These are phyloP conservation scores for Indri indri DNA, from an alignment of 2,113 vertebrate species.

Conservation along the genomic window DNA sequence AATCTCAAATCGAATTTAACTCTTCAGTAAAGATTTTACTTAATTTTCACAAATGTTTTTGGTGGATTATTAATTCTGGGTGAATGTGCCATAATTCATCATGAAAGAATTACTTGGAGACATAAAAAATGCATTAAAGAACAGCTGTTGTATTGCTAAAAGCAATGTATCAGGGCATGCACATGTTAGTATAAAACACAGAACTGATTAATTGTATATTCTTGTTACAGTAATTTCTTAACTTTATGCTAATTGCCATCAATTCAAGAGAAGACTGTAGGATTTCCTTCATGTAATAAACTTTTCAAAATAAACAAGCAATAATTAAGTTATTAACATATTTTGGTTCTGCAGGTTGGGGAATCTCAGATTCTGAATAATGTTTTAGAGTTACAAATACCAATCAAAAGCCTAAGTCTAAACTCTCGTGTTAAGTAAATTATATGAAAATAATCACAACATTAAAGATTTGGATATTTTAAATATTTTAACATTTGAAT, in stretches of 20 bases:
- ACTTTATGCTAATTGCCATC: constrained; percentile 64
- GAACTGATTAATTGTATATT: constrained; percentile 65
- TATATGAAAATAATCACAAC: not conserved
- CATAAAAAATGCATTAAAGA: constrained; percentile 73
- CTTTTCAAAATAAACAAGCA: constrained; percentile 63
- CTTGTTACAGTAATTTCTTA: constrained; percentile 66
- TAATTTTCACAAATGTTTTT: constrained; percentile 49
- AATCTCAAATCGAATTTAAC: constrained; percentile 36
- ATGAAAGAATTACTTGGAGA: constrained; percentile 70
- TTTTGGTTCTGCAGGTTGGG: not conserved
- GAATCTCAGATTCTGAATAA: not conserved
- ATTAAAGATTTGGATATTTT: not conserved
- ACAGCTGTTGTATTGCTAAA: constrained; percentile 68
- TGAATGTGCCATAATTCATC: constrained; percentile 67
- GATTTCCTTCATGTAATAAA: constrained; percentile 63
- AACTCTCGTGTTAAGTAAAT: not conserved
- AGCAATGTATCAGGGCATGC: constrained; percentile 60
- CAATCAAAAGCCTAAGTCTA: not conserved
- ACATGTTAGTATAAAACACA: constrained; percentile 40
- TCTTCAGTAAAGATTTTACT: constrained; percentile 41
- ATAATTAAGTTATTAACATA: constrained; percentile 69
- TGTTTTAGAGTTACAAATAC: not conserved
- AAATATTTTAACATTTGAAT: not conserved
- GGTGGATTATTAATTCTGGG: constrained; percentile 65
- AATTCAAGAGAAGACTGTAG: constrained; percentile 55